Conservation (phyloP, 2,113 vertebrate genomes). For the Fulmarus glacialis region DNA sequence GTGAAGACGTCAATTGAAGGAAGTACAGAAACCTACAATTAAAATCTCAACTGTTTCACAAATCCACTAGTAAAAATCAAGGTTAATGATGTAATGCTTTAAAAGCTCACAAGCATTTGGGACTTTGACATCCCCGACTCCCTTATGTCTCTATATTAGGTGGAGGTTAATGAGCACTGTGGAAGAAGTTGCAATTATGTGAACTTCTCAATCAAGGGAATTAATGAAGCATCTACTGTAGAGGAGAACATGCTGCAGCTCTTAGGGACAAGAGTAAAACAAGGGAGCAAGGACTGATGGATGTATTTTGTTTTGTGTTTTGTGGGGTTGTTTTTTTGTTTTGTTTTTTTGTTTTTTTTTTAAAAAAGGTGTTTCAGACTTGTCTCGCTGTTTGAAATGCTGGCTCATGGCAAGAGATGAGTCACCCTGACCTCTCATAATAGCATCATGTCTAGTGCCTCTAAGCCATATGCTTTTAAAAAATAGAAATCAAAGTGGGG, state of each 20-base stretch:
- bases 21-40: background rate
- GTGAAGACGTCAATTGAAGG: background rate
- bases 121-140: background rate
- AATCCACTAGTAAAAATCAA: background rate
- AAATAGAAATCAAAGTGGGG: background rate
- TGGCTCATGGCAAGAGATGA: background rate
- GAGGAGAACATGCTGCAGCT: slow-evolving; percentile 22
- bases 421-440: background rate
- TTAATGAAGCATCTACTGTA: background rate
- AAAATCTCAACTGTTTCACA: background rate
- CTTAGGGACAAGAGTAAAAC: slow-evolving; percentile 1
- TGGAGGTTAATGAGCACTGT: slow-evolving; percentile 11
- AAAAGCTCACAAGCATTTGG: background rate
- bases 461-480: background rate
- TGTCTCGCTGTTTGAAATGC: background rate
- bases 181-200: background rate
- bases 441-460: background rate
- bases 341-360: background rate
- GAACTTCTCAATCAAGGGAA: background rate
- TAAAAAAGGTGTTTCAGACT: background rate
- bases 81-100: background rate
- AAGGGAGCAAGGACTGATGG: background rate
- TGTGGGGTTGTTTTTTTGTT: background rate
- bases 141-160: background rate
- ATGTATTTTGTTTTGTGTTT: background rate